phyloP scores from a whole-genome alignment of 1,140 invertebrate genomes.

The Ctenoplectra terminalis region DNA sequence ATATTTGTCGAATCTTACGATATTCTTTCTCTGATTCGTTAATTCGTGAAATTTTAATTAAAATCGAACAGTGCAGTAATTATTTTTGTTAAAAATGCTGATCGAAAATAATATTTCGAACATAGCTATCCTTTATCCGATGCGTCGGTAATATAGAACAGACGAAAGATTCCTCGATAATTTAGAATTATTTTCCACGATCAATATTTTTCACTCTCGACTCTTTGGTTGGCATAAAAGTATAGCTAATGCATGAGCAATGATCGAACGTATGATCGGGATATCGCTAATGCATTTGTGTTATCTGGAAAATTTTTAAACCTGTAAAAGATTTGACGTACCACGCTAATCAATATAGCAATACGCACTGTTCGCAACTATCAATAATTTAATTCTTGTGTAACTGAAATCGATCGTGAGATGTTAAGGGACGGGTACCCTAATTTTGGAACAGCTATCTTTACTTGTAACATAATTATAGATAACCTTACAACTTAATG shows the following conservation, averaged over 20 bases:
- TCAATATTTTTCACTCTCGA: background rate
- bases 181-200: background rate
- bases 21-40: background rate
- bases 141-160: conserved; percentile 19
- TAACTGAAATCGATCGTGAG: background rate
- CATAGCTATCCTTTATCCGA: background rate
- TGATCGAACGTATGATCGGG: no score
- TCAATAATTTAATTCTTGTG: background rate
- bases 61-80: background rate
- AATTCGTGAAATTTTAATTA: background rate
- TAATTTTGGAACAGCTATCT: background rate
- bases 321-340: background rate
- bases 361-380: background rate
- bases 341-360: conserved; percentile 10
- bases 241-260: no score
- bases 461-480: background rate
- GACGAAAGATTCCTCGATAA: background rate
- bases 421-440: background rate
- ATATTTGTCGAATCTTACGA: fast-evolving
- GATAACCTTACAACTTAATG: background rate
- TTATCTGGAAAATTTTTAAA: conserved; percentile 2
- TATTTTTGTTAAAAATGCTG: background rate
- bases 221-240: fast-evolving
- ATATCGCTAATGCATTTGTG: background rate
- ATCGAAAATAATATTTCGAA: background rate